These are phyloP conservation scores for Helicoverpa armigera DNA, from an alignment of 1,140 invertebrate species.

Conservation along the genomic window DNA sequence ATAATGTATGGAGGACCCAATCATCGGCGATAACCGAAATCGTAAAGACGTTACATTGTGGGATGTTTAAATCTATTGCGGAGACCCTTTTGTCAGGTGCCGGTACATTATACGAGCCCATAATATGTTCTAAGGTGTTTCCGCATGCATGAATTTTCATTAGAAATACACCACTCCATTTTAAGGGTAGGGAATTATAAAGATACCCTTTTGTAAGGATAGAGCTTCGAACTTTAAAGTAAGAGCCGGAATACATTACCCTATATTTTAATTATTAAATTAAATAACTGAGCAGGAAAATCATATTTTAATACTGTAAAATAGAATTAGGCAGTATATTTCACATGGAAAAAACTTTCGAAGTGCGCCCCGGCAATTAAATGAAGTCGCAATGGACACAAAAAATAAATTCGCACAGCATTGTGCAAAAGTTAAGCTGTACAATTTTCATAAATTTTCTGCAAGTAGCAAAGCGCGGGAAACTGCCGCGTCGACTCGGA, in stretches of 20 bases:
- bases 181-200: no score
- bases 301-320: neutral
- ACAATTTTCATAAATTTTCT: neutral
- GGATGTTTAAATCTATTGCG: slow-evolving; percentile 35
- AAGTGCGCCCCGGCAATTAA: slow-evolving; percentile 5
- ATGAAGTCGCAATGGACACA: slow-evolving; percentile 20
- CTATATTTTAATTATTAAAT: neutral
- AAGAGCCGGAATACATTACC: no score
- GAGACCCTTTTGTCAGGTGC: slow-evolving; percentile 27
- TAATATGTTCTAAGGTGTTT: neutral
- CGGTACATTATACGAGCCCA: neutral
- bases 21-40: slow-evolving; percentile 40
- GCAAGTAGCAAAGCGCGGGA: slow-evolving; percentile 22
- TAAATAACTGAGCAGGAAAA: neutral
- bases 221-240: no score
- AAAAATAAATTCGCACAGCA: slow-evolving; percentile 29
- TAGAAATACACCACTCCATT: no score
- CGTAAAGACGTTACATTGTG: slow-evolving; percentile 41
- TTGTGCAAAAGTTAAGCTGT: slow-evolving; percentile 23
- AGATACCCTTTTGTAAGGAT: no score
- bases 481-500: neutral
- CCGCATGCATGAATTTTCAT: no score
- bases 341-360: neutral
- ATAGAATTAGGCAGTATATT: neutral
- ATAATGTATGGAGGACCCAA: slow-evolving; percentile 35